Conservation (phyloP, 2,797 vertebrate genomes). For the Acanthopagrus latus region DNA sequence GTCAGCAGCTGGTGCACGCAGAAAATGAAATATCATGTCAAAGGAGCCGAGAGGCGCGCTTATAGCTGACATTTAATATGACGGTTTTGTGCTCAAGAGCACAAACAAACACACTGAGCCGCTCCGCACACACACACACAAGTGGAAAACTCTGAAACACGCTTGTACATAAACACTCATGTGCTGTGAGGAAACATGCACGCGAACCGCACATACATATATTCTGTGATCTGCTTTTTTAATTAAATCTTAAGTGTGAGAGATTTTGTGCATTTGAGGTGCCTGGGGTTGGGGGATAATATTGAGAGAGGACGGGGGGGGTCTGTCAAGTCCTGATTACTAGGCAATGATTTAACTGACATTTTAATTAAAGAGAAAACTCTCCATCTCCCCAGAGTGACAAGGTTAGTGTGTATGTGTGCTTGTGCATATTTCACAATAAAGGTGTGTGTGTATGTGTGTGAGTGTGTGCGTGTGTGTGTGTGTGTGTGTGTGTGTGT, state of each 20-base stretch:
- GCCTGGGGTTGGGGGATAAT: slow-evolving; percentile 63
- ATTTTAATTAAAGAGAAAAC: slow-evolving; percentile 89
- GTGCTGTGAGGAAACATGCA: slow-evolving; percentile 3
- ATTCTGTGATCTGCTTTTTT: slow-evolving; percentile 58
- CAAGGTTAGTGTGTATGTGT: slow-evolving; percentile 73
- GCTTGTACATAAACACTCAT: slow-evolving; percentile 8
- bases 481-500: too few species aligned
- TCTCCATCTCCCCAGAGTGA: slow-evolving; percentile 83
- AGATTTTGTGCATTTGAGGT: slow-evolving; percentile 47
- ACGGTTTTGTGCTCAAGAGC: slow-evolving; percentile 61
- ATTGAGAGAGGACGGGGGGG: slow-evolving; percentile 49
- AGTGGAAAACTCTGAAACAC: slow-evolving; percentile 18
- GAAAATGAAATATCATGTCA: slow-evolving; percentile 80
- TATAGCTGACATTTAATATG: slow-evolving; percentile 80
- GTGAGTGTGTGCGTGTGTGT: too few species aligned
- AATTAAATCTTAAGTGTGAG: slow-evolving; percentile 47
- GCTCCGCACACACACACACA: neutral
- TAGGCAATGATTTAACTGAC: slow-evolving; percentile 88
- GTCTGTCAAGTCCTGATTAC: slow-evolving; percentile 85
- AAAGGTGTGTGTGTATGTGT: slow-evolving; percentile 24
- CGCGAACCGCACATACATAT: slow-evolving; percentile 1
- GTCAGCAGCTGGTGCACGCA: slow-evolving; percentile 73
- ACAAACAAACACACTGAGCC: slow-evolving; percentile 54
- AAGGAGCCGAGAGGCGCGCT: slow-evolving; percentile 71
- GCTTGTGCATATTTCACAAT: slow-evolving; percentile 61